Percentiles rank a stretch among this genome's conserved stretches.
Conservation (phyloP, 1,140 invertebrate genomes). For the Scaptomyza graminum region DNA sequence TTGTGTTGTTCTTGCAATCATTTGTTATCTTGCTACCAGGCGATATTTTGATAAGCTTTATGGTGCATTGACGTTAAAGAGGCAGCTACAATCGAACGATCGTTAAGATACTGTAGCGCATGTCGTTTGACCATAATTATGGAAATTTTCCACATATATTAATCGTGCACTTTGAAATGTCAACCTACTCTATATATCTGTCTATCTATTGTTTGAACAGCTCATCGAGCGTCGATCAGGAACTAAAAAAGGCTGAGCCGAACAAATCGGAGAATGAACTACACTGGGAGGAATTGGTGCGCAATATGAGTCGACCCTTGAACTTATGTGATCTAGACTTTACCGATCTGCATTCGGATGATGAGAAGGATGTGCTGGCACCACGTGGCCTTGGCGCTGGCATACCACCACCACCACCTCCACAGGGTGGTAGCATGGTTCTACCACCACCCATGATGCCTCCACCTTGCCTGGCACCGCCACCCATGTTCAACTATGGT, state of each 20-base stretch:
- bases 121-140: constrained; percentile 28
- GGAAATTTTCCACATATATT: background rate
- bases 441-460: constrained; percentile 84
- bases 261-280: constrained; percentile 97
- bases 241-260: constrained; percentile 85
- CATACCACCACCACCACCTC: constrained; percentile 89
- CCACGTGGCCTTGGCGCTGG: constrained; percentile 86
- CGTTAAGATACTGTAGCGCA: constrained; percentile 5
- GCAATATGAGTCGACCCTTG: constrained; percentile 91
- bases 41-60: constrained; percentile 41
- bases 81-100: constrained; percentile 14
- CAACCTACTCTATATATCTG: background rate
- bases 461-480: constrained; percentile 83
- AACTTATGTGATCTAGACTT: constrained; percentile 98
- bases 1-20: constrained; percentile 26
- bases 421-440: constrained; percentile 64
- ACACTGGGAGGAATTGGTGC: constrained; percentile 96
- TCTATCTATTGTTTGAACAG: constrained; percentile 26
- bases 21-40: constrained; percentile 55
- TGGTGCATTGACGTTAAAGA: constrained; percentile 30
- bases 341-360: constrained; percentile 94
- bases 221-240: constrained; percentile 85
- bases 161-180: constrained; percentile 9
- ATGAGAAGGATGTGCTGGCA: constrained; percentile 87
- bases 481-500: constrained; percentile 84